Evolutionary conservation across 2,797 vertebrate genomes (phyloP), one percentile per base, ranked within the genome.

Genomic region (Masticophis lateralis): DNA sequence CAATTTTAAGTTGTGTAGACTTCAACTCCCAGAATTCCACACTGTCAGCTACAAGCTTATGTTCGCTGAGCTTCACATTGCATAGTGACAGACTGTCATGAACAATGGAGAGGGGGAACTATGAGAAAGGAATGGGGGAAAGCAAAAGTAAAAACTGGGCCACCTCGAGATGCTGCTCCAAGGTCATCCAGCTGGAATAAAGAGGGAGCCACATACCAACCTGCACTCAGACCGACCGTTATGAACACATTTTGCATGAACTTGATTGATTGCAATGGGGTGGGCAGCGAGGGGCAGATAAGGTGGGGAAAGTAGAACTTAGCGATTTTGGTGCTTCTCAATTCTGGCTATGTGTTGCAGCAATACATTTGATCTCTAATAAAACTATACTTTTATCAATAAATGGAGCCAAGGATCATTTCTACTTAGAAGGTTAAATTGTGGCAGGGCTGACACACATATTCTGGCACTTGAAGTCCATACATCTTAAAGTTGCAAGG

Each of bases 71-170:
- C 28, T 66, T 66, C 63, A n/a, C 2, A 5, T 66, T 69, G n/a
- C 0, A 5, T 1, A 1, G 13, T 32, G n/a, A 69, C 13, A 69
- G n/a, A 18, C 2, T 32, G 66, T 18, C n/a, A 69, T 32, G 14
- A 32, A 32, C 14, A 3, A 2, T 16, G 28, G n/a, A 0, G 66
- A 69, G 14, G n/a, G n/a, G n/a, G 13, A 69, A 69, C 1, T 0
- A 69, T 6, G 63, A 28, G 63, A n/a, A 5, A 13, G 13, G 63
- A 69, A 69, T 16, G n/a, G 14, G n/a, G 66, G 14, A 18, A 69
- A 69, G 27, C 11, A 32, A 69, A 69, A 69, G n/a, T 32, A 69
- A 6, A 32, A 69, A 32, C 14, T 69, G 14, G 66, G 14, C 6
- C 0, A 0, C 14, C n/a, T 32, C 2, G 11, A 69, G n/a, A 69